Conservation (phyloP, 2,113 vertebrate genomes). For the Phocoena phocoena region DNA sequence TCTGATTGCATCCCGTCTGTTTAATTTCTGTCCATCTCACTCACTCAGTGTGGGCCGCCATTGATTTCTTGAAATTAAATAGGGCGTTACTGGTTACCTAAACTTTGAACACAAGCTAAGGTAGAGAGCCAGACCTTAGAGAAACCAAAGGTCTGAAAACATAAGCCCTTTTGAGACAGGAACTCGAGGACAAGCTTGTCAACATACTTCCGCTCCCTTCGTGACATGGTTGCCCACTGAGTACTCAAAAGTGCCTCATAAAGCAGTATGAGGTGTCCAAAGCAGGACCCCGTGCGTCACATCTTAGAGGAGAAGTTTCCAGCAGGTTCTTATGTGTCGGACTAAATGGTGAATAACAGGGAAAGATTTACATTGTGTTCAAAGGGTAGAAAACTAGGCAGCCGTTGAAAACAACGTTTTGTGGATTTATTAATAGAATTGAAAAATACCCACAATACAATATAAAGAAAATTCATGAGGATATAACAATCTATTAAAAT, state of each 20-base stretch:
- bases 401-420: not conserved
- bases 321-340: not conserved
- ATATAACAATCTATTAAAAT: no score
- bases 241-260: not conserved
- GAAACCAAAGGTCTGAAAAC: not conserved
- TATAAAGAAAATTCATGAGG: no score
- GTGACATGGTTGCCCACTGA: not conserved
- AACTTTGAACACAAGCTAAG: not conserved
- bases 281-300: no score
- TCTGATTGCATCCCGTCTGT: not conserved
- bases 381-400: not conserved
- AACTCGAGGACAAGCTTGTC: not conserved
- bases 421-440: no score
- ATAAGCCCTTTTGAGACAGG: not conserved
- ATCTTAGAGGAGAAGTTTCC: not conserved
- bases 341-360: not conserved
- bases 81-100: not conserved
- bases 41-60: not conserved
- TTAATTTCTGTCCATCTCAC: not conserved
- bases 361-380: not conserved
- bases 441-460: no score
- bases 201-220: not conserved
- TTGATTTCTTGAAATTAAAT: not conserved
- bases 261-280: not conserved
- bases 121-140: not conserved